Base-by-base conservation (phyloP, 2,113 vertebrate species). In the Camelus dromedarius region DNA sequence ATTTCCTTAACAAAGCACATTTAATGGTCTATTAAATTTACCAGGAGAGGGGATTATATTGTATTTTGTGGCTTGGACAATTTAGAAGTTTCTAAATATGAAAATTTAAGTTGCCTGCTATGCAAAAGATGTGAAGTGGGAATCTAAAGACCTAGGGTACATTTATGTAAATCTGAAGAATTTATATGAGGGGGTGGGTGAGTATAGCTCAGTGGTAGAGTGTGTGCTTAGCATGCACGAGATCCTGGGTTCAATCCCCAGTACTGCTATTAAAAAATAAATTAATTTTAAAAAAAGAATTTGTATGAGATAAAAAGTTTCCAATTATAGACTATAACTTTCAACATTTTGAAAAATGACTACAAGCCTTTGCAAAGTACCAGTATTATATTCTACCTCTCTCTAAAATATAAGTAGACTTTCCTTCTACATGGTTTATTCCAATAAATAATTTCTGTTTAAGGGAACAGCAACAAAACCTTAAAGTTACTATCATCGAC, bases 21-120 rank as follows among this genome's bases (percentile, higher is more conserved):
- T 72, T 52, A 92, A 83, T 80, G 52, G 48, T 89, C 83, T 92
- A n/a, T 56, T 79, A 54, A 79, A 79, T 56, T 79, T 79, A 79
- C 32, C 76, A 79, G 8, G n/a, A 79, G n/a, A 56, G 76, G 54
- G 22, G 50, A 7, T 56, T 79, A 6, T 24, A 50, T 56, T 19
- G 52, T 79, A 13, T 79, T 79, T 79, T 26, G 20, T 26, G n/a
- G n/a, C 52, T 56, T 56, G 52, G n/a, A 38, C n/a, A 79, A 79
- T 26, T 79, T 79, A 56, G 22, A 79, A 48, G 58, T 83, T 92
- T 95, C 86, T 50, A 83, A 70, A 80, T 26, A 54, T 2, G 19
- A 94, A 93, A 88, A 62, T 16, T 32, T 54, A 76, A 88, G 35
- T 50, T 22, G 4, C 14, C 35, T 73, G 26, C 54, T 82, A 4